phyloP scores from a whole-genome alignment of 2,797 vertebrate species.

The Carcharodon carcharias region DNA sequence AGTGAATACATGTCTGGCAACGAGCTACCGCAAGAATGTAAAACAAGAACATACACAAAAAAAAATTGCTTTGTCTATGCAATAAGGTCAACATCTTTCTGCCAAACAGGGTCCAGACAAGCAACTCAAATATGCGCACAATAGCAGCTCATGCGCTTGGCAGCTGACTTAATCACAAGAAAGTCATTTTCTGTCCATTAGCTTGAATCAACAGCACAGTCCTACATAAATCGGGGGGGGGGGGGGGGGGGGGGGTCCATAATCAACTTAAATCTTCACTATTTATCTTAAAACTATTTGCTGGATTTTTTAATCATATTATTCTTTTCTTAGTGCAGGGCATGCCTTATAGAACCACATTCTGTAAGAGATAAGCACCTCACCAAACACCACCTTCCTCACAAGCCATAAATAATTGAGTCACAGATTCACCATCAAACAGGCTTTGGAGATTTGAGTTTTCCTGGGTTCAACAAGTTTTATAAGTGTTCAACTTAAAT shows the following conservation, averaged over 20 bases:
- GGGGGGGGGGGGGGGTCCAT: too few species aligned
- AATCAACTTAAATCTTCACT: background rate
- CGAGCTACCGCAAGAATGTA: background rate
- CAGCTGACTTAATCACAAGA: conserved; percentile 22
- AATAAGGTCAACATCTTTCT: background rate
- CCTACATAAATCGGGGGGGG: background rate
- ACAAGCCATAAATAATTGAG: background rate
- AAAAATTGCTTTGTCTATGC: background rate
- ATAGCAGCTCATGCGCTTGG: background rate
- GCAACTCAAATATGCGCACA: background rate
- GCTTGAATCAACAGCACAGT: background rate
- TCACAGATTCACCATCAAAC: background rate
- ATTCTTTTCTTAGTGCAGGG: background rate
- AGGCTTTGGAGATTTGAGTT: background rate
- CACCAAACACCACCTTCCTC: too few species aligned
- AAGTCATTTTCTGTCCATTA: background rate
- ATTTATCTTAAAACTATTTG: background rate
- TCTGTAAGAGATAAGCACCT: background rate
- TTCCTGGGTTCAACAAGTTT: background rate
- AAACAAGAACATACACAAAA: background rate
- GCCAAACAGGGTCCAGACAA: background rate
- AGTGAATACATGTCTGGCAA: background rate
- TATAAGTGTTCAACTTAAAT: background rate
- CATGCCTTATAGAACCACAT: background rate
- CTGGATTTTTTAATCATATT: background rate